Evolutionary conservation across 2,113 vertebrate species (phyloP), one percentile per base, ranked within the genome.

Genomic region (Tachuris rubrigastra): DNA sequence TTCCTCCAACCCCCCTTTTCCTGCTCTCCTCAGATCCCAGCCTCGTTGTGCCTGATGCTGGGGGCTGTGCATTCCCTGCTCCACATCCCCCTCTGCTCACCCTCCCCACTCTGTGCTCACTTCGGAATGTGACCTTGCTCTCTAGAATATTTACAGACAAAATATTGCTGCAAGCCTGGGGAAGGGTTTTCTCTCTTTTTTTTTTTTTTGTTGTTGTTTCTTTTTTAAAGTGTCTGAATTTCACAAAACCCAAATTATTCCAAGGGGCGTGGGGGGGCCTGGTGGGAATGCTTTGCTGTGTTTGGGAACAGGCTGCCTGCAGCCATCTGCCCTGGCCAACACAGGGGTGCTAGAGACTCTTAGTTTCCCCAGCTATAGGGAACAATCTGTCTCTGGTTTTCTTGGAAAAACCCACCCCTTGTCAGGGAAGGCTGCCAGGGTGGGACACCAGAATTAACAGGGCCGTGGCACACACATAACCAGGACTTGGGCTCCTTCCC

Each of bases 61-160:
- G 5, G 21, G 31, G 67, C 56, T 80, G 82, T 78, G 25, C 71
- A 22, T 6, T 68, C 77, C 50, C 35, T 24, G 44, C 33, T 14
- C 74, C 8, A 0, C 58, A 30, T 19, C n/a, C 90, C 50, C 15
- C 55, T 59, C 76, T 31, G 12, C 68, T 53, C 50, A 39, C 74
- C 55, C 84, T 75, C 52, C 67, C 33, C 41, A 47, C 79, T 24
- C 46, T 5, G 14, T 79, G 62, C 77, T 94, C 89, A 24, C 85
- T 90, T 50, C 58, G 90, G 89, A 97, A 96, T 97, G 95, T 97
- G 96, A 94, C 95, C 96, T 97, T 85, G 92, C 63, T 81, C 95
- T 85, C 85, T 50, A 89, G 96, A 89, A 96, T 97, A 94, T 95
- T 95, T 90, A 93, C 96, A 97, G 95, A 95, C 95, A 96, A 96